These are phyloP conservation scores for Amyelois transitella DNA, from an alignment of 1,140 invertebrate genomes.

Conservation along the genomic window DNA sequence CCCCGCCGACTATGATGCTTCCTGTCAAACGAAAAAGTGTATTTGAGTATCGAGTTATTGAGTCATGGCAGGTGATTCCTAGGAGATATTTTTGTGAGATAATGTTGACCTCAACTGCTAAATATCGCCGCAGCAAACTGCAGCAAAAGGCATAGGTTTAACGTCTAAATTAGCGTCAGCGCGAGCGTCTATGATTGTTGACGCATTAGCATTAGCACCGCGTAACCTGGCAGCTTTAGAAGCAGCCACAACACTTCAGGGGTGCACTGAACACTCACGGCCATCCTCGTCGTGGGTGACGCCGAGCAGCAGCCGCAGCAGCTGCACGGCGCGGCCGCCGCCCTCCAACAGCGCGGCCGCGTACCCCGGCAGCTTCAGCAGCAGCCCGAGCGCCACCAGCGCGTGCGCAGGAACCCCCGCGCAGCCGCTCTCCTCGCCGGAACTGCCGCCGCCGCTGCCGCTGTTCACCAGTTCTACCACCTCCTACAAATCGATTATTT, in stretches of 20 bases:
- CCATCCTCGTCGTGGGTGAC: conserved; percentile 94
- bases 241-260: too few relatives aligned
- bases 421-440: conserved; percentile 76
- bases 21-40: conserved; percentile 17
- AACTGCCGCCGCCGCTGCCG: conserved; percentile 79
- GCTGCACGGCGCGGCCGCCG: conserved; percentile 87
- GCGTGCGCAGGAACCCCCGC: conserved; percentile 88
- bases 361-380: conserved; percentile 90
- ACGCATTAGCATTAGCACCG: too few relatives aligned
- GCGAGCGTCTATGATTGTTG: too few relatives aligned
- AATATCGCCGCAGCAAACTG: too few relatives aligned
- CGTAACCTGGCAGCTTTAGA: too few relatives aligned
- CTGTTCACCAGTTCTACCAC: conserved; percentile 48
- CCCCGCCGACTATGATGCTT: conserved; percentile 45
- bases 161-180: too few relatives aligned
- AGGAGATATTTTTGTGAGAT: neutral
- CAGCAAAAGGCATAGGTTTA: too few relatives aligned
- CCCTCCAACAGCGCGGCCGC: conserved; percentile 90
- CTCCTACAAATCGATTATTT: conserved; percentile 48
- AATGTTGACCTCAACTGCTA: too few relatives aligned
- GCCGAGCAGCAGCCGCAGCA: conserved; percentile 89
- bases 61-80: too few relatives aligned
- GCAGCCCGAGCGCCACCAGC: conserved; percentile 90
- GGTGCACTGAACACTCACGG: conserved; percentile 76
- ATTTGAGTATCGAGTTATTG: too few relatives aligned